Evolutionary conservation across 2,113 vertebrate genomes (phyloP), one percentile per base, ranked within the genome.

Genomic region (Hippoglossus stenolepis): DNA sequence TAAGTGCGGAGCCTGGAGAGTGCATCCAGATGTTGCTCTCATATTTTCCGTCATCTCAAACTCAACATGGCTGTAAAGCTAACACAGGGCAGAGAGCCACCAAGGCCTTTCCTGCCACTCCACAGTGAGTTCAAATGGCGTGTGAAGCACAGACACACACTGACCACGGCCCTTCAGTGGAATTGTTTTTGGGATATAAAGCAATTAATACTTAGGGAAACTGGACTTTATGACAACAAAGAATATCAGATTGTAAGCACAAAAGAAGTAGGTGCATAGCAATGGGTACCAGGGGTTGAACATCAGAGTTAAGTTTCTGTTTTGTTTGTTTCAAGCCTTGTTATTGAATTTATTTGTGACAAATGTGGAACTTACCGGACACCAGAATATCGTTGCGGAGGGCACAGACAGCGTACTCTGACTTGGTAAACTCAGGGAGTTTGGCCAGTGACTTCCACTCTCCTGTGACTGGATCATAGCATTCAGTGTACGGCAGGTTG

Each of bases 371-470:
- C 93, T 96, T 93, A 99, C 98, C 98, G 95, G 98, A 99, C 83
- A 99, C 97, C 73, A 99, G 95, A 73, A 99, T 98, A 86, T 99
- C 98, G 62, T 99, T 99, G 89, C 98, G 96, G 10, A 99, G 95
- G 63, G 98, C 96, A 6, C 98, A 99, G 61, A 99, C 98, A 0
- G 97, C 98, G 58, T 99, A 99, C 82, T 99, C 98, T 12, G 98
- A 99, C 83, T 99, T 99, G 62, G 98, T 99, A 83, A 98, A 99
- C 88, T 99, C 98, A 1, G 98, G 98, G 31, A 99, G 95, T 85
- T 99, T 99, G 66, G 97, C 96, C 92, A 99, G 94, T 0, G 98
- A 97, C 69, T 96, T 99, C 98, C 98, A 99, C 17, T 98, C 97
- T 82, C 98, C 98, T 40, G 96, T 98, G 73, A 98, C 96, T 4